Conservation (phyloP, 2,797 vertebrate genomes). For the Tokudaia tokunoshimensis region DNA sequence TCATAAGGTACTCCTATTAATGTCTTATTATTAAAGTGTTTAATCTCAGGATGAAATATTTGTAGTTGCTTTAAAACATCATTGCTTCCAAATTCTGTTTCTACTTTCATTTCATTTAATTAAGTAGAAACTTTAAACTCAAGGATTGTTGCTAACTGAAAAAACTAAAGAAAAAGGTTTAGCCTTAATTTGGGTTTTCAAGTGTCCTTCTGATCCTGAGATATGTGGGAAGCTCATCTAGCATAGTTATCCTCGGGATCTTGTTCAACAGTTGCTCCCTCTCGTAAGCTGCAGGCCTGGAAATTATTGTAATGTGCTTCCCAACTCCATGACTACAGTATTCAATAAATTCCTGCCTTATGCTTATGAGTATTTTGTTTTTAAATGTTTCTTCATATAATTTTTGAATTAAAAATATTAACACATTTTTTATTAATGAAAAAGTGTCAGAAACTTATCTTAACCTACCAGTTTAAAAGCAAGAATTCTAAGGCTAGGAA, state of each 20-base stretch:
- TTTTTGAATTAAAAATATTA: conserved; percentile 51
- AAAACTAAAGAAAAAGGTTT: background rate
- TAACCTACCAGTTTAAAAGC: conserved; percentile 48
- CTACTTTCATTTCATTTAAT: conserved; percentile 27
- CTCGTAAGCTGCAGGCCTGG: background rate
- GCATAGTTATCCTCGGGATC: background rate
- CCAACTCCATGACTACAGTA: background rate
- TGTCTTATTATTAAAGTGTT: background rate
- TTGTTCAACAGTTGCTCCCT: background rate
- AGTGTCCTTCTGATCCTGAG: background rate
- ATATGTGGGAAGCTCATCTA: background rate
- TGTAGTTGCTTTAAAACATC: conserved; percentile 42
- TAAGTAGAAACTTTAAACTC: conserved; percentile 27
- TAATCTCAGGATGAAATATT: conserved; percentile 18
- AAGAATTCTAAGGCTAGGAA: background rate
- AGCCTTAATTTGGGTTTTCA: background rate
- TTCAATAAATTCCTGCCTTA: background rate
- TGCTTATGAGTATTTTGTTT: conserved; percentile 25
- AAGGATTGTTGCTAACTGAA: background rate
- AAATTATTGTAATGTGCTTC: background rate
- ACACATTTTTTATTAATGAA: conserved; percentile 31
- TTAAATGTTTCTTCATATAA: conserved; percentile 33
- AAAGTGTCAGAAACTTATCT: conserved; percentile 54
- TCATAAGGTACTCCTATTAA: background rate
- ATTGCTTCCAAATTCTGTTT: conserved; percentile 43